phyloP scores from a whole-genome alignment of 2,113 vertebrate species.

The Turdus rufiventris region DNA sequence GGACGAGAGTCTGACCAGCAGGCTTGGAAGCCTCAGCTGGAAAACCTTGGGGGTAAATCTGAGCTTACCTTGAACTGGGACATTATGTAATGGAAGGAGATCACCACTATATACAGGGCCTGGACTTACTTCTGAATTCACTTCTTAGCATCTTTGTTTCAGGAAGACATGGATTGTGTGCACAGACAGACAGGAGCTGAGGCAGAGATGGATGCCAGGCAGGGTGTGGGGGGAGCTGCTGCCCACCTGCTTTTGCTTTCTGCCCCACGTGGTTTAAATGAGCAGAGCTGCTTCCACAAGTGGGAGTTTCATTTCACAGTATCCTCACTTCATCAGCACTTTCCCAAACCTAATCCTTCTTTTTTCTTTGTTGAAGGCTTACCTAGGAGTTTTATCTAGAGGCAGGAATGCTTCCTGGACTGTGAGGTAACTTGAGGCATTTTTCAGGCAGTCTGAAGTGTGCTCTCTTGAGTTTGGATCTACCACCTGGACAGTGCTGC shows the following conservation, averaged over 20 bases:
- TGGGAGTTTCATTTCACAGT: neutral
- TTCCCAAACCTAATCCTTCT: neutral
- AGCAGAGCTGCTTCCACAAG: neutral
- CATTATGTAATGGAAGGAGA: neutral
- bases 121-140: neutral
- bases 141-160: neutral
- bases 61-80: neutral
- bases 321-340: neutral
- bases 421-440: neutral
- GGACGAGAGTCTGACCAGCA: neutral
- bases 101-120: neutral
- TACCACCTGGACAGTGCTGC: neutral
- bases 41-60: neutral
- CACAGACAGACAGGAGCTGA: fast-evolving
- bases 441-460: neutral
- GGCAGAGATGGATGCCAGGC: neutral
- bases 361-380: neutral
- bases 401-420: neutral
- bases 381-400: neutral
- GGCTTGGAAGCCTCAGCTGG: neutral
- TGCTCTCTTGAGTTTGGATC: neutral
- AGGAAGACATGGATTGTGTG: neutral
- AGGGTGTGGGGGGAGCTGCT: neutral
- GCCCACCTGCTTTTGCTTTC: neutral
- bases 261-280: neutral